Evolutionary conservation across 2,113 vertebrate species (phyloP).

Genomic region (Burhinus oedicnemus): DNA sequence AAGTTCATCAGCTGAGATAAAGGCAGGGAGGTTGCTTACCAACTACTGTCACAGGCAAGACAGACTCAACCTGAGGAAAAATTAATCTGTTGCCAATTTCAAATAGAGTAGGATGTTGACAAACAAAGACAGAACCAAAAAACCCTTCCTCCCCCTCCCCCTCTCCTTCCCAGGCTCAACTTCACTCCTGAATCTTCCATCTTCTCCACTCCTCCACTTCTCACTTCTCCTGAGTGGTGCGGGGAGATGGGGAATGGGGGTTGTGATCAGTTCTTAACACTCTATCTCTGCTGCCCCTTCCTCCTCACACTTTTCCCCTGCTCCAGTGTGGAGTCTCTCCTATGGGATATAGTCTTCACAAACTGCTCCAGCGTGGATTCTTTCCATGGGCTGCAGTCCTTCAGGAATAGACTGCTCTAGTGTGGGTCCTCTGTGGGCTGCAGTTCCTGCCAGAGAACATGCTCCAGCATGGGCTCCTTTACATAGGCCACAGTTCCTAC

Average conservation of each 20-base stretch:
- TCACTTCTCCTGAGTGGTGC: too few relatives aligned
- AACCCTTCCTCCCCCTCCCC: rapidly evolving
- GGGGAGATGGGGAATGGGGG: background rate
- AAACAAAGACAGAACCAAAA: background rate
- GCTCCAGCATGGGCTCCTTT: rapidly evolving
- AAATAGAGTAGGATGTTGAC: background rate
- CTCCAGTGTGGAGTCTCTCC: background rate
- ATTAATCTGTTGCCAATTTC: background rate
- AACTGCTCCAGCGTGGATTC: background rate
- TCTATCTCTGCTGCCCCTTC: background rate
- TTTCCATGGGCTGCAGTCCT: background rate
- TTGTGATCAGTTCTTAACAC: background rate
- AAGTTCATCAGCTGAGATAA: background rate
- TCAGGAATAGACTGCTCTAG: background rate
- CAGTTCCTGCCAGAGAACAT: background rate
- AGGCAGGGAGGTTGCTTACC: background rate
- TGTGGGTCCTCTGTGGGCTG: background rate
- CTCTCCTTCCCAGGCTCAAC: background rate
- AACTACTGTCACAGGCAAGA: background rate
- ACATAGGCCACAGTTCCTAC: too few relatives aligned
- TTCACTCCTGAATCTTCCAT: background rate
- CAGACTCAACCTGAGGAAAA: background rate
- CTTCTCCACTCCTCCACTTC: background rate
- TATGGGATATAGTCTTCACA: background rate
- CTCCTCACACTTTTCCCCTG: background rate